Percentiles rank a stretch among this genome's conserved stretches.
Evolutionary conservation across 1,140 invertebrate genomes (phyloP).

Genomic region (Venturia canescens): DNA sequence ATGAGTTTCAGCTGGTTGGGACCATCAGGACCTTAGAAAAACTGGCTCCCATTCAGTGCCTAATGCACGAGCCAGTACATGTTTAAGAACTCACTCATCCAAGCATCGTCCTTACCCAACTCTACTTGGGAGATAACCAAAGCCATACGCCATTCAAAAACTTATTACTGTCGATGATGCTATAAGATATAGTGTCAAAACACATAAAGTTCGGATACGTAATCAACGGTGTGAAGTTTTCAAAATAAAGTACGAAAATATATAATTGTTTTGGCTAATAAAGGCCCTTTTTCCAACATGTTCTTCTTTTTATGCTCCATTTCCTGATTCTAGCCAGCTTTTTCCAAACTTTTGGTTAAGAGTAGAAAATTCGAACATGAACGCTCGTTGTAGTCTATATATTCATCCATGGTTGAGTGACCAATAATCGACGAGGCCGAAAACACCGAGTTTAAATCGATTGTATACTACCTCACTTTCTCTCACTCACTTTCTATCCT

Average conservation of each 20-base stretch:
- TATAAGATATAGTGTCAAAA: no score
- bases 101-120: no score
- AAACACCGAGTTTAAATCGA: constrained; percentile 29
- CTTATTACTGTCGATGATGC: no score
- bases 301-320: neutral
- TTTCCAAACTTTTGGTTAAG: neutral
- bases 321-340: neutral
- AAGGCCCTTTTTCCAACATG: neutral
- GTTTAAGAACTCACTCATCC: no score
- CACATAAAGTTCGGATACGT: no score
- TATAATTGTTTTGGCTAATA: constrained; percentile 17
- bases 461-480: constrained; percentile 6
- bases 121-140: no score
- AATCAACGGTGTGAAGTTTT: neutral
- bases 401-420: neutral
- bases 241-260: neutral
- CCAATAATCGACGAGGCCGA: neutral
- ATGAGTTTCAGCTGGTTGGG: no score
- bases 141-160: no score
- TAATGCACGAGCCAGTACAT: no score
- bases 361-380: neutral
- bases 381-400: constrained; percentile 12
- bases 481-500: neutral
- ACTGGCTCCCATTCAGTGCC: no score
- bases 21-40: no score